Base-by-base conservation (phyloP, 2,797 vertebrate species). In the Anguilla megastoma region DNA sequence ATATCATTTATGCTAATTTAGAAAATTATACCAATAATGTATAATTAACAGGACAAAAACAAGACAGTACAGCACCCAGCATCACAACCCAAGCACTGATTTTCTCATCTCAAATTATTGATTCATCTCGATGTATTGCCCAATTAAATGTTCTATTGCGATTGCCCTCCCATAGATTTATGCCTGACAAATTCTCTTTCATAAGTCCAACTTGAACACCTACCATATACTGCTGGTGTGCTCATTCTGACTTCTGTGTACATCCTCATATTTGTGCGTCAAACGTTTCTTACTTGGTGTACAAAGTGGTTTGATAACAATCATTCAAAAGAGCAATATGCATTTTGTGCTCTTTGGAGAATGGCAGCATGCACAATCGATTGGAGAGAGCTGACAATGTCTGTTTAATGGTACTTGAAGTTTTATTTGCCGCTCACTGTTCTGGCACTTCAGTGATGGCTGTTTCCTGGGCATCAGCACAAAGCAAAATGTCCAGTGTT, bases 371-470 rank as follows among this genome's bases (percentile, higher is more conserved):
- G 50, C 21, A 54, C 74, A 56, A 7, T 82, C 24, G 8, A 45
- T 16, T 45, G 45, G 16, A 50, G 33, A 50, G 79, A 2, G 79
- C 18, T 82, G 79, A 48, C 45, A 48, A 6, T 71, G 56, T 80
- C 63, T 33, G 66, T 69, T 86, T 90, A 90, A 91, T 90, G 88
- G 88, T 89, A 85, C 89, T 91, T 52, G 87, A 84, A 84, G 85
- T 90, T 89, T 89, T 89, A 88, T 91, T 91, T 87, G 88, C 88
- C 84, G 41, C 36, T 85, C 60, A 84, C 0, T 82, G 45, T 50
- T 82, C 41, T 36, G 33, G 76, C 41, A 16, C 76, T 24, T 74
- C 12, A 74, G 69, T 76, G 74, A 76, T 76, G 18, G 33, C 16
- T 80, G 36, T 8, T 48, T 80, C 16, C 76, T 14, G 45, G 76